Base-by-base conservation (phyloP, 2,888 invertebrate species). In the Andrena trimmerana region DNA sequence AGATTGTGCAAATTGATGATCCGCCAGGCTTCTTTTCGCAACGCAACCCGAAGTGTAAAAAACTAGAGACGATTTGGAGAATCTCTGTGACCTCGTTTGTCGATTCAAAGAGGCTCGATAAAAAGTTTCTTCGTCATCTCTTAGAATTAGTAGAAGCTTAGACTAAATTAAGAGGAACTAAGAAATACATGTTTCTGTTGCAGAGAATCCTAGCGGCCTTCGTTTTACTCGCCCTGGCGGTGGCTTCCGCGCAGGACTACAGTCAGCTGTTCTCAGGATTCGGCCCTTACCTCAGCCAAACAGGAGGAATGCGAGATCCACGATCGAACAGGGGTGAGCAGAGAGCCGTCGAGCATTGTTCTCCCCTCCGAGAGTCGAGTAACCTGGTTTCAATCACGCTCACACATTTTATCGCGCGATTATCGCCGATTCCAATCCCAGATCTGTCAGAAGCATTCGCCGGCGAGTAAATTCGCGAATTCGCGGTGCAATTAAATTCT, bases 281-380 rank as follows among this genome's bases (percentile, higher is more conserved):
- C 73, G 92, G 91, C 31, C 91, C 93, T 1, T 93, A 93, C 83
- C 77, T 91, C 20, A 89, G 89, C 50, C 91, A 89, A 72, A 74
- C 83, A 48, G 79, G 90, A 20, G 88, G 90, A 52, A 90, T 92
- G 87, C 90, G 93, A 78, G 93, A 93, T 86, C 90, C 93, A n/a
- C 89, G 94, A 87, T 92, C 94, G 33, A 94, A 94, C 83, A 93
- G 91, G 74, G 94, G 94, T 93, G 76, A 91, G 88, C 54, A 42
- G 42, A 48, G 10, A 24, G 52, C 2, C 57, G 16, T 36, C 16
- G 27, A 36, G 27, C 33, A 10, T 59, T 36, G 42, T 59, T 48
- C 48, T 66, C 48, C 66, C 66, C 8, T 29, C 42, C 50, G 36
- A 27, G 31, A n/a, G 16, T 8, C 62, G 10, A 3, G 7, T 20